phyloP scores from a whole-genome alignment of 1,140 invertebrate genomes.

The Trissolcus basalis region DNA sequence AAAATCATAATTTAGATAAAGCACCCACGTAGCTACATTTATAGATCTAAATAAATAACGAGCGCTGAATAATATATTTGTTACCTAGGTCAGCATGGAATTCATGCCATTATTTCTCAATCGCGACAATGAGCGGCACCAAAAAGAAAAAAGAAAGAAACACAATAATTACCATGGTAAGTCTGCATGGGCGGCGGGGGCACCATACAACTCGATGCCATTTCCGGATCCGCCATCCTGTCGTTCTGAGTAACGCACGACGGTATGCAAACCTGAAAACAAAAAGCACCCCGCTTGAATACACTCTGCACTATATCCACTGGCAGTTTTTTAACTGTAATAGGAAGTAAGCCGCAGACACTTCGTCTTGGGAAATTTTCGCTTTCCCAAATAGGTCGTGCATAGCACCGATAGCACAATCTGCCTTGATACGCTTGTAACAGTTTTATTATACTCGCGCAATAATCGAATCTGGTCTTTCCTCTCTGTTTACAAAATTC shows the following conservation, averaged over 20 bases:
- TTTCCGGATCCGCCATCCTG: constrained; percentile 68
- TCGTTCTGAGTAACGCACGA: constrained; percentile 68
- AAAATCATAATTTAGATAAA: constrained; percentile 45
- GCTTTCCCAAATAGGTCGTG: constrained; percentile 46
- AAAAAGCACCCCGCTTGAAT: constrained; percentile 28
- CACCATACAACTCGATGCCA: constrained; percentile 66
- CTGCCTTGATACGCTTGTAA: constrained; percentile 33
- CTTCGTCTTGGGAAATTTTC: constrained; percentile 31
- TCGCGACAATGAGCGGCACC: background rate
- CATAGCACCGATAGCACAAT: constrained; percentile 44
- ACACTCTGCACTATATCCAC: too few relatives aligned
- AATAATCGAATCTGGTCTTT: too few relatives aligned
- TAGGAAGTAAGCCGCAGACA: constrained; percentile 16
- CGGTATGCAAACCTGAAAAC: constrained; percentile 66
- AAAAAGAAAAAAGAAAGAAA: constrained; percentile 11
- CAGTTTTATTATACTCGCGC: too few relatives aligned
- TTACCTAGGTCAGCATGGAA: constrained; percentile 35
- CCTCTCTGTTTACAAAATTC: too few relatives aligned
- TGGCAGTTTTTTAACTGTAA: too few relatives aligned
- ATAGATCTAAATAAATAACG: constrained; percentile 48
- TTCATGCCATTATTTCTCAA: constrained; percentile 18
- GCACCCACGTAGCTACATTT: constrained; percentile 43
- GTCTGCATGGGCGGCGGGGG: constrained; percentile 70
- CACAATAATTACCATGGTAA: constrained; percentile 72
- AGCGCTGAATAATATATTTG: constrained; percentile 37